Evolutionary conservation across 2,888 invertebrate genomes (phyloP).

Genomic region (Andrena flavipes): DNA sequence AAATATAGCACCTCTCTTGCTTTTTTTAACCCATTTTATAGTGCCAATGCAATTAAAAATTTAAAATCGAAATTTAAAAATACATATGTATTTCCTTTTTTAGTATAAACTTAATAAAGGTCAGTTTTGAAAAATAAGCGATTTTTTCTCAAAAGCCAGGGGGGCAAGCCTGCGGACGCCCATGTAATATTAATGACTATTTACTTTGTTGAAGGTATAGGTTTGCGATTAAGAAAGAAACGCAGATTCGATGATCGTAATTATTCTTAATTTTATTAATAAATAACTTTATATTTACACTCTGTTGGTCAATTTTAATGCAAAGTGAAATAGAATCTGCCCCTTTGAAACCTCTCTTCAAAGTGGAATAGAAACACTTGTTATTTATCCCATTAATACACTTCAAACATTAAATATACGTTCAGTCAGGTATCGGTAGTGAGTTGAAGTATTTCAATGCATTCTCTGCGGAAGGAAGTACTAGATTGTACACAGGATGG

Average conservation of each 20-base stretch:
- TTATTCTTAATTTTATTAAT: slow-evolving; percentile 44
- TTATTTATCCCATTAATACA: slow-evolving; percentile 46
- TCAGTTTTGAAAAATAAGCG: too few relatives aligned
- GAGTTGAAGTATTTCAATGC: slow-evolving; percentile 78
- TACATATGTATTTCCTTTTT: too few relatives aligned
- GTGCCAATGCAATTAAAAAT: too few relatives aligned
- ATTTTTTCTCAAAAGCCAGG: too few relatives aligned
- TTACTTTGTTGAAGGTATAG: too few relatives aligned
- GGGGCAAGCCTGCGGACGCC: too few relatives aligned
- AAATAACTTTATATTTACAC: slow-evolving; percentile 54
- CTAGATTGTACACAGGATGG: slow-evolving; percentile 81
- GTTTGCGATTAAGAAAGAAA: not conserved
- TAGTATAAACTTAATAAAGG: too few relatives aligned
- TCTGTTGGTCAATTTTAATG: slow-evolving; percentile 57
- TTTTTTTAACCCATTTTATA: too few relatives aligned
- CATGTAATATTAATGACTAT: too few relatives aligned
- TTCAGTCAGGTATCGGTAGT: slow-evolving; percentile 76
- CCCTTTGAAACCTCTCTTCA: slow-evolving; percentile 28
- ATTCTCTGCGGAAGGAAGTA: slow-evolving; percentile 74
- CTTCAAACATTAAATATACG: slow-evolving; percentile 38
- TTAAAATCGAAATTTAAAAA: too few relatives aligned
- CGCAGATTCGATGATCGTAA: not conserved
- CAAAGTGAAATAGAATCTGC: slow-evolving; percentile 40
- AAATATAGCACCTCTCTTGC: too few relatives aligned
- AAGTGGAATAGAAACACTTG: slow-evolving; percentile 51